Percentiles rank a stretch among this genome's conserved stretches.
Evolutionary conservation across 2,113 vertebrate species (phyloP).

Genomic region (Prochilodus magdalenae): DNA sequence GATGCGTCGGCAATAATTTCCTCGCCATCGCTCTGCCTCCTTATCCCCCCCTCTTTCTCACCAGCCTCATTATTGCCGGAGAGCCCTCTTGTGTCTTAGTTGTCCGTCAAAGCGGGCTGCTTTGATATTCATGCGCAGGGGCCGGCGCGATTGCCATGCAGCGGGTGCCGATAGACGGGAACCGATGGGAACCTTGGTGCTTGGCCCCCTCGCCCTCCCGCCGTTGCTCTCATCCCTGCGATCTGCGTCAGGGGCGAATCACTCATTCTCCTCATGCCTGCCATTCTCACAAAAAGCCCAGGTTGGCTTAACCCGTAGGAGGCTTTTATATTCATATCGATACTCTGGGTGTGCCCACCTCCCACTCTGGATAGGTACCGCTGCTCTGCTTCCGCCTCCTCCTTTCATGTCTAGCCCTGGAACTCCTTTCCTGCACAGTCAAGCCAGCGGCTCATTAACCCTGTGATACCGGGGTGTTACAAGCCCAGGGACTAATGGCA

Average conservation of each 20-base stretch:
- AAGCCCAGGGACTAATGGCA: too few species aligned
- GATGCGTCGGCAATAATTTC: conserved; percentile 48
- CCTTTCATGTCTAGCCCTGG: conserved; percentile 17
- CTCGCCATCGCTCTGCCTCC: conserved; percentile 36
- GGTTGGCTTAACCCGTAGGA: not conserved
- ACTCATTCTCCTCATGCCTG: conserved; percentile 32
- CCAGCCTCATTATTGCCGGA: conserved; percentile 52
- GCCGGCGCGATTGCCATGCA: conserved; percentile 44
- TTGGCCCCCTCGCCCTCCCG: not conserved
- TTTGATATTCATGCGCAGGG: conserved; percentile 57
- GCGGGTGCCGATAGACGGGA: not conserved
- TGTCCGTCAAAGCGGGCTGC: conserved; percentile 43
- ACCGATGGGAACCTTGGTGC: not conserved
- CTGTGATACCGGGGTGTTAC: too few species aligned
- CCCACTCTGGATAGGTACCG: not conserved
- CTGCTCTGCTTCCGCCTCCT: conserved; percentile 27
- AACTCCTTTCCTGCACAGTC: too few species aligned
- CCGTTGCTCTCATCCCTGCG: not conserved
- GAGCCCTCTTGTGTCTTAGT: conserved; percentile 44
- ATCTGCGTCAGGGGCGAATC: not conserved
- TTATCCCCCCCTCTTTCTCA: conserved; percentile 11
- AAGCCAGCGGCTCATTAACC: too few species aligned
- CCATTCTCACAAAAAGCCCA: not conserved
- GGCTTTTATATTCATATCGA: not conserved
- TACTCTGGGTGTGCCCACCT: not conserved